Percentiles rank a stretch among this genome's conserved stretches.
These are phyloP conservation scores for Neosilurus mollespiculum DNA, from an alignment of 2,797 vertebrate genomes.

Conservation along the genomic window DNA sequence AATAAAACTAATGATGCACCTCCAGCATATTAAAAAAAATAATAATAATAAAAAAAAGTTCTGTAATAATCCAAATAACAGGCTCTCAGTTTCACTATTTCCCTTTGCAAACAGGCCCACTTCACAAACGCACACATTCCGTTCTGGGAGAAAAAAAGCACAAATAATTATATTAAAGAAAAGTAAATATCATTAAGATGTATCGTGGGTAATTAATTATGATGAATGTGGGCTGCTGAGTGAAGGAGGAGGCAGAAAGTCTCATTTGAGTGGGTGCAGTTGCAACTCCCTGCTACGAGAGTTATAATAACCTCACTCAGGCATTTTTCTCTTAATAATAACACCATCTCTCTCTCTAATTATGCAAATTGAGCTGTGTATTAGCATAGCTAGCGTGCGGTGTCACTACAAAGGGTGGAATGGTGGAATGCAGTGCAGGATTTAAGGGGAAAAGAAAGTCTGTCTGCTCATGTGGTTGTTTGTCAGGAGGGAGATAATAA, in stretches of 20 bases:
- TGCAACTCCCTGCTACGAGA: constrained; percentile 70
- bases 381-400: constrained; percentile 70
- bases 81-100: constrained; percentile 57
- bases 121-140: constrained; percentile 66
- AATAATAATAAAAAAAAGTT: constrained; percentile 7
- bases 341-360: constrained; percentile 73
- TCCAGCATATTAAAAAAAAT: constrained; percentile 53
- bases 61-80: constrained; percentile 60
- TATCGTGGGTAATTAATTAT: constrained; percentile 78
- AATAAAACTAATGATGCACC: constrained; percentile 71
- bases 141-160: constrained; percentile 56
- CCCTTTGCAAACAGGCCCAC: constrained; percentile 61
- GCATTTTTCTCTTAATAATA: constrained; percentile 74
- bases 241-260: constrained; percentile 63
- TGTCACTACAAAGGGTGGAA: constrained; percentile 47
- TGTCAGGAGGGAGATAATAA: constrained; percentile 44
- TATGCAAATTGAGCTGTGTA: constrained; percentile 69
- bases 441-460: constrained; percentile 14
- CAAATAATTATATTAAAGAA: constrained; percentile 73
- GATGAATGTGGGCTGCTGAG: constrained; percentile 63
- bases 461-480: constrained; percentile 15
- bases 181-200: constrained; percentile 79
- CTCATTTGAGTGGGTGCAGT: constrained; percentile 62
- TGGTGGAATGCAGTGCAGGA: constrained; percentile 66
- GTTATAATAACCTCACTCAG: constrained; percentile 77